Evolutionary conservation across 1,140 invertebrate species (phyloP).

Genomic region (Drosophila ficusphila): DNA sequence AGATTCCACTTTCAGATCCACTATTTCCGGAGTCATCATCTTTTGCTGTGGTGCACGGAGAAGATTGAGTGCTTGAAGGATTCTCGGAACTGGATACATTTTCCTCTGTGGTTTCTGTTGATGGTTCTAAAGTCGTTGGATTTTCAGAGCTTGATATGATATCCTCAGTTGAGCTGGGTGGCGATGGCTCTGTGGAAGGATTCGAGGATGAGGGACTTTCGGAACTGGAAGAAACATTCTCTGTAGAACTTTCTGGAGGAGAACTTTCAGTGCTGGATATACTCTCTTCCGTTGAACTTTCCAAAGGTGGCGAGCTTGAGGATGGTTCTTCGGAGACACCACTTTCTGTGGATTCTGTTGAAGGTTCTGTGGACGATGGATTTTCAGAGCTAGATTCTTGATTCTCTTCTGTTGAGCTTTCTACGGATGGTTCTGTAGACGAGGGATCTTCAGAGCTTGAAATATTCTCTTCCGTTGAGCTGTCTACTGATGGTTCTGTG

Average conservation of each 20-base stretch:
- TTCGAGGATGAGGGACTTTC: background rate
- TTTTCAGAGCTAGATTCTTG: background rate
- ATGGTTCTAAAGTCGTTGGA: background rate
- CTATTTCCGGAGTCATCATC: background rate
- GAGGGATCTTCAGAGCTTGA: background rate
- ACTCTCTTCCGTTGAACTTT: slow-evolving; percentile 1
- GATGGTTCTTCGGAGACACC: background rate
- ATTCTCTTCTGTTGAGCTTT: too few species aligned
- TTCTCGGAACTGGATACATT: background rate
- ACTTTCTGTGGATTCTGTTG: too few species aligned
- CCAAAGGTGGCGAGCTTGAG: background rate
- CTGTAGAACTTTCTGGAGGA: background rate
- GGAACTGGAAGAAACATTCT: too few species aligned
- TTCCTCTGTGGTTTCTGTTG: background rate
- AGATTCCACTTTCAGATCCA: background rate
- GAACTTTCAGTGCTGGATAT: background rate
- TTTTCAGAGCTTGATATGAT: background rate
- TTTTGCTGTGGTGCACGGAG: background rate
- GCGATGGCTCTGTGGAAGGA: background rate
- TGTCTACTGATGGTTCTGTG: background rate
- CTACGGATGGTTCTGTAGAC: background rate
- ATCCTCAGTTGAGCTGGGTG: background rate
- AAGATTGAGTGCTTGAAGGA: background rate
- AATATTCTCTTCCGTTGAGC: background rate
- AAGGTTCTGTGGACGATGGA: background rate